Evolutionary conservation across 2,113 vertebrate genomes (phyloP).

Genomic region (Mustela nigripes): DNA sequence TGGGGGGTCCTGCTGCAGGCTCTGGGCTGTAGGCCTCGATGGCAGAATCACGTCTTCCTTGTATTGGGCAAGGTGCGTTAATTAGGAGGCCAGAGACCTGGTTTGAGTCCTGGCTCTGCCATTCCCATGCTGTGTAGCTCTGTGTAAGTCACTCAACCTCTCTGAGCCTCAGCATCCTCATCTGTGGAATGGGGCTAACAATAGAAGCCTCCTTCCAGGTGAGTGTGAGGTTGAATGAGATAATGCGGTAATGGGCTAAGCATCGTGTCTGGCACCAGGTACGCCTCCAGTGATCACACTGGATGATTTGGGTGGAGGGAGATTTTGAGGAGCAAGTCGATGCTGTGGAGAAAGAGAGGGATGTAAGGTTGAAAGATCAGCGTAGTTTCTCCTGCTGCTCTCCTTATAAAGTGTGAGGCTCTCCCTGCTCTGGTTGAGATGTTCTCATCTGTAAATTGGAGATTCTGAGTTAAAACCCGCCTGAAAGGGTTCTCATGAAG

Average conservation of each 20-base stretch:
- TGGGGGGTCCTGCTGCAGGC: not conserved
- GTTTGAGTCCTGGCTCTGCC: not conserved
- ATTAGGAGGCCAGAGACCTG: not conserved
- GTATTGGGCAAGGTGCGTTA: not conserved
- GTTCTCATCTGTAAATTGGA: not conserved
- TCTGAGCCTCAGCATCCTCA: conserved; percentile 45
- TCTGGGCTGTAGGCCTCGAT: not conserved
- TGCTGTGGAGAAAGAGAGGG: not conserved
- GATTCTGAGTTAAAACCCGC: not conserved
- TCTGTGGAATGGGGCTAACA: not conserved
- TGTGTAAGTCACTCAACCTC: not conserved
- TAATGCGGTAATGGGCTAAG: not conserved
- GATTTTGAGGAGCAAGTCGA: not conserved
- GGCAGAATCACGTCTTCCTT: rapidly evolving
- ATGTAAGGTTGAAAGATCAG: rapidly evolving
- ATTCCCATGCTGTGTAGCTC: not conserved
- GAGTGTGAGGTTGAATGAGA: not conserved
- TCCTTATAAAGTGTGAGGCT: not conserved
- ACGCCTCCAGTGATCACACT: not conserved
- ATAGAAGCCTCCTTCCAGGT: not conserved
- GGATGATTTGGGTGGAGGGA: not conserved
- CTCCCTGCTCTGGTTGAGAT: not conserved
- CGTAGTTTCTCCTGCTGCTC: not conserved
- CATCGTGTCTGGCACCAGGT: not conserved
- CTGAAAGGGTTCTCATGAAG: not conserved